Conservation (phyloP, 2,888 invertebrate species). For the Stenodema calcarata region DNA sequence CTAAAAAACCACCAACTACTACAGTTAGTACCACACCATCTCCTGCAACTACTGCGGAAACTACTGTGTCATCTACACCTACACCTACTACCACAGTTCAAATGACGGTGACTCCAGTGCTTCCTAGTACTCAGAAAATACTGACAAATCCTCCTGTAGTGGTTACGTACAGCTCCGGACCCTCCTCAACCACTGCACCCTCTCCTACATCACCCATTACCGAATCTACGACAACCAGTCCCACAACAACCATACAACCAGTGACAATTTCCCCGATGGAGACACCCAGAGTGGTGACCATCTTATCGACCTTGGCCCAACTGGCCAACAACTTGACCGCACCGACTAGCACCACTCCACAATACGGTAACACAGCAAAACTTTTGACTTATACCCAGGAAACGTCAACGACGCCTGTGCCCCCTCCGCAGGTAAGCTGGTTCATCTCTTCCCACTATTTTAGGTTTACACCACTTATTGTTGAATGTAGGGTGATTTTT, state of each 20-base stretch:
- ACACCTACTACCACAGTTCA: background rate
- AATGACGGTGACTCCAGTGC: constrained; percentile 4
- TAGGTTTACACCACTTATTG: no score
- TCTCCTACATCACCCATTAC: constrained; percentile 52
- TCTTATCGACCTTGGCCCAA: constrained; percentile 57
- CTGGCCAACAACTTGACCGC: constrained; percentile 57
- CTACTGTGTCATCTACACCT: constrained; percentile 46
- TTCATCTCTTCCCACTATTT: background rate
- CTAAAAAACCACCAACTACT: constrained; percentile 59
- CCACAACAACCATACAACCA: constrained; percentile 50
- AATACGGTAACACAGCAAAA: constrained; percentile 44
- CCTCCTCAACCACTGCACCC: constrained; percentile 56
- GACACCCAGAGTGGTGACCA: constrained; percentile 57
- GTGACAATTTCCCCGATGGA: constrained; percentile 36
- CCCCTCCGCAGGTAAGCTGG: constrained; percentile 56
- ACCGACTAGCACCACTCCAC: constrained; percentile 31
- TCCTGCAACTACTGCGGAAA: constrained; percentile 15
- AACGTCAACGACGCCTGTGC: constrained; percentile 49
- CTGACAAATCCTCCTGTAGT: background rate
- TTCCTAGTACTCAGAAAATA: constrained; percentile 36
- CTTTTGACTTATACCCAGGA: constrained; percentile 33
- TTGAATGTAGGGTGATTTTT: no score
- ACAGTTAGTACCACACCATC: constrained; percentile 45
- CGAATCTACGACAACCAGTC: constrained; percentile 58
- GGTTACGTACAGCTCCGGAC: background rate